Evolutionary conservation across 2,888 invertebrate species (phyloP).

Genomic region (Synanthedon andrenaeformis): DNA sequence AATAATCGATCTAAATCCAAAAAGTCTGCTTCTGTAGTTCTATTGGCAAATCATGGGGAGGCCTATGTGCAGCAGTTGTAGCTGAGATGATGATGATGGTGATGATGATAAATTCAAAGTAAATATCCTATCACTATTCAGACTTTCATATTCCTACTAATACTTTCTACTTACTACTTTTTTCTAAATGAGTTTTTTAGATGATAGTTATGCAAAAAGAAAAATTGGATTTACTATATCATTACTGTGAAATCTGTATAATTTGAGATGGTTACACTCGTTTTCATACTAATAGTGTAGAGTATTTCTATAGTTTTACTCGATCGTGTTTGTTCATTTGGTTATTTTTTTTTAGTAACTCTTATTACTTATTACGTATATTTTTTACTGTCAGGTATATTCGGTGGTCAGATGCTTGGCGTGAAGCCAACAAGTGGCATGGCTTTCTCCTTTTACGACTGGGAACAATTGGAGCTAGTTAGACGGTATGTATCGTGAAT

Average conservation of each 20-base stretch:
- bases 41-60: neutral
- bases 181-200: too few relatives aligned
- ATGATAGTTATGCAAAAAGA: too few relatives aligned
- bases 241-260: too few relatives aligned
- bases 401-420: constrained; percentile 91
- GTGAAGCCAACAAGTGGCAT: constrained; percentile 93
- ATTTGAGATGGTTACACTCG: too few relatives aligned
- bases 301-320: neutral
- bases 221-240: too few relatives aligned
- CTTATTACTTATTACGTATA: neutral
- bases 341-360: neutral
- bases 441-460: constrained; percentile 97
- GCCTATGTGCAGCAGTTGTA: too few relatives aligned
- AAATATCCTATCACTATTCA: too few relatives aligned
- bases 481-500: constrained; percentile 58
- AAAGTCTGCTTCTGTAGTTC: neutral
- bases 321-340: too few relatives aligned
- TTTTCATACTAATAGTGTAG: neutral
- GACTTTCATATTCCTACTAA: too few relatives aligned
- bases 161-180: too few relatives aligned
- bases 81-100: too few relatives aligned
- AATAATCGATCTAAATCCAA: neutral
- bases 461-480: constrained; percentile 93
- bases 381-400: constrained; percentile 75
- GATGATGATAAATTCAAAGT: too few relatives aligned